phyloP scores from a whole-genome alignment of 37 sponge, comb jelly and placozoan genomes.

The Ianthella basta region DNA sequence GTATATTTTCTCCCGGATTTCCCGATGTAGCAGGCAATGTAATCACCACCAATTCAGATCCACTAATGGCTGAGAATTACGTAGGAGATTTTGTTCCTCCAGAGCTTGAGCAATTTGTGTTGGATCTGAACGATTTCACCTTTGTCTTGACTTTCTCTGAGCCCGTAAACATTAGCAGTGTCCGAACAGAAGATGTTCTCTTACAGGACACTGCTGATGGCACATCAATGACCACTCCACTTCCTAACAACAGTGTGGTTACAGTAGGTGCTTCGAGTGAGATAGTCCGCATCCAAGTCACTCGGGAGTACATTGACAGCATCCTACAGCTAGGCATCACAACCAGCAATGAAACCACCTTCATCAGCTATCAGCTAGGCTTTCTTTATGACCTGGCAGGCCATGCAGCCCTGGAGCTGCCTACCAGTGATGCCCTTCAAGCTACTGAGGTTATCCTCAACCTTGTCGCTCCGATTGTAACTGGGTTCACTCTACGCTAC shows the following conservation, averaged over 20 bases:
- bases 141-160: conserved; percentile 79
- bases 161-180: conserved; percentile 56
- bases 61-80: conserved; percentile 30
- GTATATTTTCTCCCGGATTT: conserved; percentile 52
- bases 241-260: conserved; percentile 31
- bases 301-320: conserved; percentile 19
- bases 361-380: conserved; percentile 58
- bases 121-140: conserved; percentile 55
- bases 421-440: conserved; percentile 36
- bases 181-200: conserved; percentile 27
- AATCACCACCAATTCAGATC: conserved; percentile 26
- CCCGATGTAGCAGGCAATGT: conserved; percentile 24
- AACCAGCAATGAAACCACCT: conserved; percentile 42
- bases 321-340: conserved; percentile 56
- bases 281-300: conserved; percentile 42
- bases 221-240: conserved; percentile 5
- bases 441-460: conserved; percentile 56
- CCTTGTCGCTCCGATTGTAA: conserved; percentile 48
- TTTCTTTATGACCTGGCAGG: conserved; percentile 61
- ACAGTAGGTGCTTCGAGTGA: background rate
- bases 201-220: conserved; percentile 49
- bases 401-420: conserved; percentile 36
- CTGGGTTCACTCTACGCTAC: conserved; percentile 65
- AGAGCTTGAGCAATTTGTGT: conserved; percentile 46
- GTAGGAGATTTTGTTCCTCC: conserved; percentile 78